Evolutionary conservation across 1,140 invertebrate genomes (phyloP), one percentile per base, ranked within the genome.

Genomic region (Aleiodes sp.): DNA sequence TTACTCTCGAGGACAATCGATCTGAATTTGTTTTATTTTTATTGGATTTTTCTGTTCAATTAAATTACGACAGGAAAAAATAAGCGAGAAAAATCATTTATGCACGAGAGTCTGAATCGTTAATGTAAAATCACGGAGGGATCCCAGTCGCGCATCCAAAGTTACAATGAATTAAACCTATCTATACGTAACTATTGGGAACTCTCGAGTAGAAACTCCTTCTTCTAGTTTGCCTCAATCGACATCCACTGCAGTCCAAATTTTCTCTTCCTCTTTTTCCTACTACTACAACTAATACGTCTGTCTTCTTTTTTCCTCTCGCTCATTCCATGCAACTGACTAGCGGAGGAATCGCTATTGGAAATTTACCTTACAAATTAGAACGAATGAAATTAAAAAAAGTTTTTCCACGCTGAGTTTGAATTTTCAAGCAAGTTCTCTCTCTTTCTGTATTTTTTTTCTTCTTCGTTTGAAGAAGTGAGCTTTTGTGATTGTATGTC

Each of bases 311-410:
- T 61, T 28, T 56, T 60, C 4, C 31, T n/a, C 8, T 28, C 33
- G 9, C 43, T 16, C 26, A 12, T 10, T 26, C 21, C 46, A 43
- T 21, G 28, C 21, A n/a, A n/a, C 14, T 43, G 43, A 57, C 68
- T 37, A 37, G 21, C 43, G 41, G 57, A 64, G 46, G 68, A 70
- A 68, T 72, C 59, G 35, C 70, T 72, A 72, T 72, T 72, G 70
- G 70, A 72, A 72, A 72, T 72, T 72, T 64, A 72, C 70, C 70
- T 72, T 72, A 68, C 65, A 72, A 72, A 72, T 72, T 72, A 72
- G 70, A 68, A 41, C 57, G 52, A 72, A 72, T 72, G 65, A 68
- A 72, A 72, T 72, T 71, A 57, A 59, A 72, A 72, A 68, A 68
- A 72, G 35, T 62, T 63, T 67, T 33, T n/a, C 24, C 2, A 19